Conservation (phyloP, 2,888 invertebrate species). For the Drosophila falleni region DNA sequence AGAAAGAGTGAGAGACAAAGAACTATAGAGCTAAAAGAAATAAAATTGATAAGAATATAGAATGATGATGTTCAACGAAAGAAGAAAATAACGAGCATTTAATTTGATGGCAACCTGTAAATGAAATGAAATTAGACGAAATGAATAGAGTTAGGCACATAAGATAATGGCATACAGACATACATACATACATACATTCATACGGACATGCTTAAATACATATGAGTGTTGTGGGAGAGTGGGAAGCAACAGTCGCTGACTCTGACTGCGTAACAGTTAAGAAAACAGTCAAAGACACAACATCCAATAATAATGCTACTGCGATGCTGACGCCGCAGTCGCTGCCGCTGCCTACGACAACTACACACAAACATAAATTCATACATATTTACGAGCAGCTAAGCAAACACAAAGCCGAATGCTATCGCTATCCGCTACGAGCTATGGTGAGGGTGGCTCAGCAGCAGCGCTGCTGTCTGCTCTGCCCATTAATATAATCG, state of each 20-base stretch:
- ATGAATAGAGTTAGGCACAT: conserved; percentile 46
- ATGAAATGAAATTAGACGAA: conserved; percentile 57
- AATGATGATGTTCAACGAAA: conserved; percentile 34
- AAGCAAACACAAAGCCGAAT: conserved; percentile 26
- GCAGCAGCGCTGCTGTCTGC: conserved; percentile 33
- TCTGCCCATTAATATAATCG: conserved; percentile 54
- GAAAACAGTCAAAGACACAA: conserved; percentile 34
- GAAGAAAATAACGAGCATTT: conserved; percentile 64
- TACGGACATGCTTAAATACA: background rate
- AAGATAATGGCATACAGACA: conserved; percentile 38
- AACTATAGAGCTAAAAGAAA: background rate
- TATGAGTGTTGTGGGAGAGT: background rate
- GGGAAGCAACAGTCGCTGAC: conserved; percentile 53
- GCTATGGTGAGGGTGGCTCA: conserved; percentile 37
- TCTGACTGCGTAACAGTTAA: conserved; percentile 53
- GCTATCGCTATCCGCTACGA: background rate
- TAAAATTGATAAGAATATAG: conserved; percentile 57
- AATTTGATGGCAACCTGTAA: conserved; percentile 68
- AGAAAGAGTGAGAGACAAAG: background rate
- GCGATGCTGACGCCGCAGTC: background rate
- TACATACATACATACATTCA: background rate
- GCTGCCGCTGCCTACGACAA: conserved; percentile 24
- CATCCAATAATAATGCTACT: conserved; percentile 13
- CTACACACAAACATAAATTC: conserved; percentile 2
- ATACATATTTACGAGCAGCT: conserved; percentile 18